A percentile compares a stretch with the other conserved stretches of the same genome.
Conservation (phyloP, 2,888 invertebrate genomes). For the Caradrina kadenii region DNA sequence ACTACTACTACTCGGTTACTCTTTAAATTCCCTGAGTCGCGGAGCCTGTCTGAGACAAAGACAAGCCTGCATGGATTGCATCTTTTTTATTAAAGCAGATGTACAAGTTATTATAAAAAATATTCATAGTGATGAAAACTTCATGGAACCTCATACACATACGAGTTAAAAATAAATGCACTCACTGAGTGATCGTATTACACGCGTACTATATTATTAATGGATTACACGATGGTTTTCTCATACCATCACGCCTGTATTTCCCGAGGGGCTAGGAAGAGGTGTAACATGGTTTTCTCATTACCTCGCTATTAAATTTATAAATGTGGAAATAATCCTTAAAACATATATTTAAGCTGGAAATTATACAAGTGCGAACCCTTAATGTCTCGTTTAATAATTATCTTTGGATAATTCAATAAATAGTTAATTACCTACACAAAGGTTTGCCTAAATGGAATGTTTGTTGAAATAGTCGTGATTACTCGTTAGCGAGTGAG, state of each 20-base stretch:
- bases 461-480: slow-evolving; percentile 25
- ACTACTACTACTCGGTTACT: too few species aligned
- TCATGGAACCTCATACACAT: slow-evolving; percentile 40
- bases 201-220: slow-evolving; percentile 16
- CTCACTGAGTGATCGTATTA: slow-evolving; percentile 40
- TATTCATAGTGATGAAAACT: slow-evolving; percentile 21
- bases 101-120: slow-evolving; percentile 3
- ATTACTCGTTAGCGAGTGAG: slow-evolving; percentile 23
- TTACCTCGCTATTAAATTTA: slow-evolving; percentile 5
- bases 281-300: slow-evolving; percentile 5
- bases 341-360: not conserved
- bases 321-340: not conserved
- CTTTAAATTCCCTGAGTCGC: not conserved
- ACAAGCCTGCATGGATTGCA: too few species aligned
- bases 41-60: not conserved
- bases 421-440: not conserved
- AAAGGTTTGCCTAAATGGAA: slow-evolving; percentile 33
- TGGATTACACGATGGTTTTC: slow-evolving; percentile 1
- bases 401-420: not conserved
- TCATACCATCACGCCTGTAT: too few species aligned
- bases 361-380: not conserved
- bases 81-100: not conserved
- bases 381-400: not conserved
- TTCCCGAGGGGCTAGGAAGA: too few species aligned
- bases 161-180: slow-evolving; percentile 52